A percentile compares a stretch with the other conserved stretches of the same genome.
phyloP scores from a whole-genome alignment of 2,797 vertebrate species.

The Cryptoprocta ferox region DNA sequence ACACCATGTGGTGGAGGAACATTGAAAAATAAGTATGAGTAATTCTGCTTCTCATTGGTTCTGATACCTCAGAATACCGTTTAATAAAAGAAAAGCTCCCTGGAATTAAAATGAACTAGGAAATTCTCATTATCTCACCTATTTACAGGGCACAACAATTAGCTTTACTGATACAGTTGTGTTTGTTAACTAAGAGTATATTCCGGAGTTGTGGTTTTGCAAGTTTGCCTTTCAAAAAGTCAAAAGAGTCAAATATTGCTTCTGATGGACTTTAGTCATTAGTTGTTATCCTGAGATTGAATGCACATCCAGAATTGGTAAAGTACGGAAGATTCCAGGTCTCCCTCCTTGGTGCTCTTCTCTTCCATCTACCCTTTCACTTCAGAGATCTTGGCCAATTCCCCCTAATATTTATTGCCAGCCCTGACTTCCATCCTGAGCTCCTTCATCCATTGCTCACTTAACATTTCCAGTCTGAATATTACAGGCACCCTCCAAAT shows the following conservation, averaged over 20 bases:
- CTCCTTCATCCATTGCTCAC: background rate
- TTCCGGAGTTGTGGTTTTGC: background rate
- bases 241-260: background rate
- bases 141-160: background rate
- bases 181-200: background rate
- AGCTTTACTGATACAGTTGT: background rate
- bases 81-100: constrained; percentile 49
- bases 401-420: background rate
- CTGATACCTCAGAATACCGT: background rate
- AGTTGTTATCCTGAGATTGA: background rate
- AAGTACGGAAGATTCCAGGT: too few species aligned
- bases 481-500: background rate
- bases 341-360: background rate
- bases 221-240: constrained; percentile 18
- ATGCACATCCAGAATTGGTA: background rate
- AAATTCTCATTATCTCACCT: background rate
- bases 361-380: background rate
- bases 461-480: background rate
- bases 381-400: background rate
- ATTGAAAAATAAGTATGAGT: background rate
- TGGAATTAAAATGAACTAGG: constrained; percentile 44
- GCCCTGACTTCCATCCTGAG: background rate
- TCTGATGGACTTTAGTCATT: background rate
- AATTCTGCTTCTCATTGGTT: background rate
- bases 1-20: background rate